Base-by-base conservation (phyloP, 2,888 invertebrate species). In the Sarcophaga caerulescens region DNA sequence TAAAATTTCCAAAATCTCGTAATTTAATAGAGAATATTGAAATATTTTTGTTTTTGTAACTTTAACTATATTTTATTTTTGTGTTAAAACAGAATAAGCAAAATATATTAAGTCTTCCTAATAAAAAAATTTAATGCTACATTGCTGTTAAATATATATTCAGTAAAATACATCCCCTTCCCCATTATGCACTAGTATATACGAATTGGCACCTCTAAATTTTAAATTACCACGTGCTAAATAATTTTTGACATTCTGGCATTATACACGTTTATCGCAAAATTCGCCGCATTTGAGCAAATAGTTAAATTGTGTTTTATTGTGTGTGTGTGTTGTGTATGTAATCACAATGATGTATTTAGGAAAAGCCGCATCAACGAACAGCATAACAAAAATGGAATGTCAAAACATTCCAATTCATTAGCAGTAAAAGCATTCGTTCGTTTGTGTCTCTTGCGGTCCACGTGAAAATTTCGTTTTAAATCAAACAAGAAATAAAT, bases 381-480 rank as follows among this genome's bases (percentile, higher is more conserved):
- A 85, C 21, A 45, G 35, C n/a, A 57, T 21, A 69, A 76, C 57
- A 57, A 80, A 85, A 65, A 57, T 17, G 59, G n/a, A 83, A 86
- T 74, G 83, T 86, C 85, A 86, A 88, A 88, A 84, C 81, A 87
- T 68, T 81, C 62, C 47, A 70, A 68, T 69, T 82, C 63, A 65
- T 63, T 52, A 57, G 44, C 35, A 82, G 66, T 76, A 76, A 71
- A 66, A 71, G 60, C 68, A 81, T 75, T 78, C 75, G 47, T 82
- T 77, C 78, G 75, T 77, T 82, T 68, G 12, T 10, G 57, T 65
- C 62, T 10, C 12, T 70, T 69, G 74, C 73, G 70, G 84, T 85
- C 87, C 88, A 88, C 88, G 88, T 88, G 88, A 88, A 87, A 52
- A 75, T 57, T 35, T 35, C 35, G 35, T 73, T 84, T 71, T 59